Evolutionary conservation across 2,113 vertebrate genomes (phyloP).

Genomic region (Myotis brandtii): DNA sequence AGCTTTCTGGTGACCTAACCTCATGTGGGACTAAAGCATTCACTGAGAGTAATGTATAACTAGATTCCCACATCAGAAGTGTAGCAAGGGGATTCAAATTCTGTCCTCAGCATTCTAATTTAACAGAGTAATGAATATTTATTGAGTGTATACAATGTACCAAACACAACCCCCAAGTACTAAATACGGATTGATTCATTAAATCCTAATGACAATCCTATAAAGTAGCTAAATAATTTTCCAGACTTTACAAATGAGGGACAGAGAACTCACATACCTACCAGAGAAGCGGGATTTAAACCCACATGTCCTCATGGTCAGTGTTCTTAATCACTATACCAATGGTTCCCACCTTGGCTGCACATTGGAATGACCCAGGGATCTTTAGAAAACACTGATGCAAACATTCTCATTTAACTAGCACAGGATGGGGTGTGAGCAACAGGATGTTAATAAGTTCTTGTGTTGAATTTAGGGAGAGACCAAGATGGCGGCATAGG

Average conservation of each 20-base stretch:
- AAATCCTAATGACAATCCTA: not conserved
- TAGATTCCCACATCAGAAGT: not conserved
- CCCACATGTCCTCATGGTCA: not conserved
- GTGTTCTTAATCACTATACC: not conserved
- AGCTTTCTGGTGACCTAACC: not conserved
- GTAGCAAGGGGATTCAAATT: not conserved
- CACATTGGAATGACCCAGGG: not conserved
- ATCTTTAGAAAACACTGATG: not conserved
- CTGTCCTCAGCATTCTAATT: not conserved
- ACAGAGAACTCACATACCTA: not conserved
- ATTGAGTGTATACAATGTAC: not conserved
- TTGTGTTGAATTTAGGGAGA: too few species aligned
- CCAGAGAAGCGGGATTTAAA: not conserved
- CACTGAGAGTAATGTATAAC: not conserved
- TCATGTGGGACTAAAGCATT: not conserved
- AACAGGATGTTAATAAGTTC: not conserved
- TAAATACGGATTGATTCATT: not conserved
- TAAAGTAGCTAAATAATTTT: slow-evolving; percentile 5
- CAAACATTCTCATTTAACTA: not conserved
- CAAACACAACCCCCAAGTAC: not conserved
- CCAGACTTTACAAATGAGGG: not conserved
- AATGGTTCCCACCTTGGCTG: not conserved
- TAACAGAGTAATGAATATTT: not conserved
- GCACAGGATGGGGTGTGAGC: not conserved
- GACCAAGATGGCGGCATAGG: too few species aligned